Evolutionary conservation across 1,140 invertebrate species (phyloP).

Genomic region (Sycobia sp.): DNA sequence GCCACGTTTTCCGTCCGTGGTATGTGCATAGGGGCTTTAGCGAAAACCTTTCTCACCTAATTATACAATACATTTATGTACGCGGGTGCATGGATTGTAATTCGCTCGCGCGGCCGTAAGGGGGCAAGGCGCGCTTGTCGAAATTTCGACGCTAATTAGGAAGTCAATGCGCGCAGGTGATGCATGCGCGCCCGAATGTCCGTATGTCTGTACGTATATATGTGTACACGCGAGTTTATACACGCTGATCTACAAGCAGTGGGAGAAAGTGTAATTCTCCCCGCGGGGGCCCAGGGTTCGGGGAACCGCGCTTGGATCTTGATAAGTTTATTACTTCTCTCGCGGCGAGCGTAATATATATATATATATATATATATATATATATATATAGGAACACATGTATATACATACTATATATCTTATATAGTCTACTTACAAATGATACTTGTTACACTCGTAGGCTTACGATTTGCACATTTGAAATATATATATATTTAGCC

Average conservation of each 20-base stretch:
- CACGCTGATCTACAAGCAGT: no score
- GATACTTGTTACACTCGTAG: constrained; percentile 9
- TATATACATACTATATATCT: no score
- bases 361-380: no score
- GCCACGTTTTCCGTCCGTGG: no score
- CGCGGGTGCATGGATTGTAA: neutral
- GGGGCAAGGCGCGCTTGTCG: neutral
- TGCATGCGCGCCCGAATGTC: neutral
- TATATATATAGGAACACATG: no score
- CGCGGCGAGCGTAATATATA: no score
- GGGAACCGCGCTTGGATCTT: constrained; percentile 15
- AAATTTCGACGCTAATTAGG: constrained; percentile 28
- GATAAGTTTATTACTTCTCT: constrained; percentile 26
- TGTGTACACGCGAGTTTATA: no score
- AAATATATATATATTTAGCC: constrained; percentile 25
- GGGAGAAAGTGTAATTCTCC: neutral
- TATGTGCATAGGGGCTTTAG: constrained; percentile 22
- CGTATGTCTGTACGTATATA: no score
- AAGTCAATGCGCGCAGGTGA: constrained; percentile 4
- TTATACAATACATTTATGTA: constrained; percentile 5
- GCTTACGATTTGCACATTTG: constrained; percentile 21
- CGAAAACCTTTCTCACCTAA: constrained; percentile 26
- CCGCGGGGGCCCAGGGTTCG: no score
- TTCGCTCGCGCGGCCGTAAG: no score
- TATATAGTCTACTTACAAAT: constrained; percentile 16